A percentile compares a stretch with the other conserved stretches of the same genome.
These are phyloP conservation scores for Drusus annulatus DNA, from an alignment of 1,140 invertebrate species.

Conservation along the genomic window DNA sequence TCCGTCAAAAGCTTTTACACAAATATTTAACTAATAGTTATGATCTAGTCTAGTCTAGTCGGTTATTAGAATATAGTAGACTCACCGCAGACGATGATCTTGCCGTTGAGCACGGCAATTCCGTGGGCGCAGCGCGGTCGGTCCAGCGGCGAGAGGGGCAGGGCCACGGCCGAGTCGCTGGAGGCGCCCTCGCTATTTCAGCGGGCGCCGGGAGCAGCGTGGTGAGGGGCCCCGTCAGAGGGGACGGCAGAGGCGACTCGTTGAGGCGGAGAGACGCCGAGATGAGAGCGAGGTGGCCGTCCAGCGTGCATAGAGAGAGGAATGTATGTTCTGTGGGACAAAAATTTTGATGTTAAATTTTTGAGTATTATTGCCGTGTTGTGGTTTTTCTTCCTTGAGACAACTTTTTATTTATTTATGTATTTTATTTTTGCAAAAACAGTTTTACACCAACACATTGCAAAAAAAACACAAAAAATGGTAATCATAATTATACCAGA, in stretches of 20 bases:
- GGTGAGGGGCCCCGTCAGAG: slow-evolving; percentile 60
- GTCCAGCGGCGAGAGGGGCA: slow-evolving; percentile 47
- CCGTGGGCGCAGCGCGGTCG: slow-evolving; percentile 80
- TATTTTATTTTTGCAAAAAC: too few species aligned
- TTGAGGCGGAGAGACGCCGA: slow-evolving; percentile 75
- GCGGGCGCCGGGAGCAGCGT: slow-evolving; percentile 66
- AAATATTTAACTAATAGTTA: too few species aligned
- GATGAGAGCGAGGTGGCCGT: slow-evolving; percentile 75
- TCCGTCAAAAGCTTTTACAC: too few species aligned
- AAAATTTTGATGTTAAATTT: neutral
- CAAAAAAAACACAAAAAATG: too few species aligned
- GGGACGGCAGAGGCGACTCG: slow-evolving; percentile 68
- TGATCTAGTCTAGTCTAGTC: too few species aligned
- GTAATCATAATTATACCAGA: too few species aligned
- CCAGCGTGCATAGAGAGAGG: slow-evolving; percentile 78
- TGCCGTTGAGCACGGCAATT: slow-evolving; percentile 78
- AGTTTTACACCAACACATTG: too few species aligned
- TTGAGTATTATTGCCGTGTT: too few species aligned
- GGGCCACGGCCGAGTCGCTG: slow-evolving; percentile 64
- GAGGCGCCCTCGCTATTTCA: slow-evolving; percentile 64
- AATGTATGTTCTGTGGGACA: slow-evolving; percentile 74
- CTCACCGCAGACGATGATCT: slow-evolving; percentile 82
- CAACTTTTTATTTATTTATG: too few species aligned
- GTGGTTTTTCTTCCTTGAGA: too few species aligned
- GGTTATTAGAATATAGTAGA: too few species aligned